These are phyloP conservation scores for Gambelia wislizenii DNA, from an alignment of 2,797 vertebrate genomes.

Conservation along the genomic window DNA sequence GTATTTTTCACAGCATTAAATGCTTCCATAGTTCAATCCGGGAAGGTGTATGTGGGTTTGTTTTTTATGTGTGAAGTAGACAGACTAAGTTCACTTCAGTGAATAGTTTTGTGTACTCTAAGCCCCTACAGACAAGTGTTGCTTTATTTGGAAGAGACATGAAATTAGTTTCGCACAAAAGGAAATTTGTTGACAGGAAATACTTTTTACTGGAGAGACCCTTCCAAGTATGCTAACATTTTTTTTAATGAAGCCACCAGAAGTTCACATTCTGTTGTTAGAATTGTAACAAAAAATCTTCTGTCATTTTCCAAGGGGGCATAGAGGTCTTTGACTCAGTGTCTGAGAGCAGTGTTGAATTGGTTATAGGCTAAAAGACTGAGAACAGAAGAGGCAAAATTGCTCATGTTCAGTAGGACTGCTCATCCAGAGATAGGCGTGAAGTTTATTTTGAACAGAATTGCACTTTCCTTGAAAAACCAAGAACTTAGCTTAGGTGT, in stretches of 20 bases:
- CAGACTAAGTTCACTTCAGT: slow-evolving; percentile 65
- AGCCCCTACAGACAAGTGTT: slow-evolving; percentile 38
- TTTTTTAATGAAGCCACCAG: slow-evolving; percentile 25
- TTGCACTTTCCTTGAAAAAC: neutral
- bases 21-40: slow-evolving; percentile 66
- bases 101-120: slow-evolving; percentile 39
- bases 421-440: neutral
- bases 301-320: neutral
- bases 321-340: neutral
- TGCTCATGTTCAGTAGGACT: neutral
- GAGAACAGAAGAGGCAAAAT: neutral
- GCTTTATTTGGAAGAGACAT: slow-evolving; percentile 51
- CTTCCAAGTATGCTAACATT: slow-evolving; percentile 24
- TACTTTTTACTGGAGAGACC: neutral
- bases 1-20: slow-evolving; percentile 62
- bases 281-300: slow-evolving; percentile 5
- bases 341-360: neutral
- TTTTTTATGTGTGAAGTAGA: slow-evolving; percentile 45
- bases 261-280: slow-evolving; percentile 35
- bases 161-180: slow-evolving; percentile 54
- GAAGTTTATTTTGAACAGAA: neutral
- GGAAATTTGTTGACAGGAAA: slow-evolving; percentile 46
- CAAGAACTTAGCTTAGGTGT: neutral
- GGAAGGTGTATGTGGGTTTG: neutral
- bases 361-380: neutral